Evolutionary conservation across 2,888 invertebrate species (phyloP), one percentile per base, ranked within the genome.

Genomic region (Lampropteryx suffumata): DNA sequence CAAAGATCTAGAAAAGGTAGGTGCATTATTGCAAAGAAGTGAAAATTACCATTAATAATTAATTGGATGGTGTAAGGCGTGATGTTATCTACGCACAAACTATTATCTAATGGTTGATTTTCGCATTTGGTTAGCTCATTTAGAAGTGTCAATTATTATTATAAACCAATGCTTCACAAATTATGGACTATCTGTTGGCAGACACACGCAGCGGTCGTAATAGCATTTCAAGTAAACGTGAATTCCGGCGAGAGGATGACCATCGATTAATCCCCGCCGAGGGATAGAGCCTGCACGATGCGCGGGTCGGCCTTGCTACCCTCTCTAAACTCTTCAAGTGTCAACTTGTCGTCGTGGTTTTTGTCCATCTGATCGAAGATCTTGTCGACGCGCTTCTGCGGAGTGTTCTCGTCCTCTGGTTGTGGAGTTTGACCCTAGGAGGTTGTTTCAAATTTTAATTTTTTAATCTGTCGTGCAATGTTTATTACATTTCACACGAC

Each of bases 321-420:
- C 90, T 98, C 98, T 71, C 98, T 94, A 91, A 98, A 98, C 85
- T 99, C 98, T 75, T 99, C 99, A 67, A 98, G 92, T 34, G 98
- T 98, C 67, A 99, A 92, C 70, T 96, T 94, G 88, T 99, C 98
- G 86, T 99, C 99, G 90, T 98, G 98, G 85, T 99, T 98, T 92
- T 96, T 99, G 90, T 99, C 99, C 98, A 98, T 98, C 82, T 98
- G 98, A 85, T 98, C 97, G 91, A 99, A 99, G 80, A 99, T 99
- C 89, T 98, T 98, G 91, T 99, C 98, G 60, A 99, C 99, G 76
- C 98, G 93, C 82, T 98, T 98, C 84, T 98, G 97, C 10, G 97
- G 97, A 59, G 97, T 97, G 81, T 97, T 97, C 75, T 97, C 97
- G 76, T 97, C 97, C 73, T 97, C 97, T 17, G 96, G 93, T 65